Evolutionary conservation across 2,888 invertebrate genomes (phyloP).

Genomic region (Drosophila mimetica): DNA sequence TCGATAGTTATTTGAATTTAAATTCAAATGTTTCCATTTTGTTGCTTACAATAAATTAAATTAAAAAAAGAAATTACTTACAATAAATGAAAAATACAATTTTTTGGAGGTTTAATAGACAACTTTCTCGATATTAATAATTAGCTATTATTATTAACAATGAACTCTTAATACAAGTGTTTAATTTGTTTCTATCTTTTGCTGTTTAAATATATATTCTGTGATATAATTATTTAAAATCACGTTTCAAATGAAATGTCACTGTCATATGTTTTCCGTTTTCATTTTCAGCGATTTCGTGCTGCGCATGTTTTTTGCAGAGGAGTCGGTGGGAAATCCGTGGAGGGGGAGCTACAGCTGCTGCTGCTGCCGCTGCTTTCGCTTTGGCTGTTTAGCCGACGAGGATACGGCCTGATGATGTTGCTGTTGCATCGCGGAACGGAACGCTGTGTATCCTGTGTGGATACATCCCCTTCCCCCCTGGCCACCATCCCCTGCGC

Average conservation of each 20-base stretch:
- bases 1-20: too few relatives aligned
- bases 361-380: neutral
- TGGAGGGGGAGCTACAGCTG: conserved; percentile 8
- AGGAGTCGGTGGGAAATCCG: conserved; percentile 6
- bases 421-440: conserved; percentile 8
- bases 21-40: too few relatives aligned
- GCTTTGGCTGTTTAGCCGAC: conserved; percentile 1
- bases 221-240: conserved; percentile 6
- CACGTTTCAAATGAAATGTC: conserved; percentile 22
- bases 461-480: conserved; percentile 4
- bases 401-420: conserved; percentile 8
- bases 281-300: conserved; percentile 22
- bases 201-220: neutral
- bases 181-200: neutral
- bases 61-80: too few relatives aligned
- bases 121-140: too few relatives aligned
- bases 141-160: too few relatives aligned
- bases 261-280: conserved; percentile 35
- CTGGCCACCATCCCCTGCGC: neutral
- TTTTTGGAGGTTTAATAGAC: too few relatives aligned
- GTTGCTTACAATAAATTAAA: too few relatives aligned
- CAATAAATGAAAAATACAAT: too few relatives aligned
- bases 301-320: conserved; percentile 46
- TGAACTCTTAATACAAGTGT: neutral
- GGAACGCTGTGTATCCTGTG: conserved; percentile 20